These are phyloP conservation scores for Drosophila persimilis DNA, from an alignment of 1,140 invertebrate genomes.

Conservation along the genomic window DNA sequence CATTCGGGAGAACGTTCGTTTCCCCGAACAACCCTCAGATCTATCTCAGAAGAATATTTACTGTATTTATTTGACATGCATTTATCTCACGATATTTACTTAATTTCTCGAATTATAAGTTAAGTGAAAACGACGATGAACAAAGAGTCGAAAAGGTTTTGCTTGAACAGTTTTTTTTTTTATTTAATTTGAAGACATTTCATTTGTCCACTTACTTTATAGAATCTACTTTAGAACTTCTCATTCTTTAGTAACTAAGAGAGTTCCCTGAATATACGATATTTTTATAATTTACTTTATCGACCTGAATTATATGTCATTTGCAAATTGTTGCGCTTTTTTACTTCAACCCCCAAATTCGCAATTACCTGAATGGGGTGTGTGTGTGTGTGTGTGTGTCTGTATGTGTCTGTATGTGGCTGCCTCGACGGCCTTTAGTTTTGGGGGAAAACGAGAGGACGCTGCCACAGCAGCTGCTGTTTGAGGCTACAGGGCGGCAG, in stretches of 20 bases:
- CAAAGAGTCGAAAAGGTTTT: conserved; percentile 14
- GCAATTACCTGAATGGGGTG: conserved; percentile 44
- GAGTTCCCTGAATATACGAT: conserved; percentile 57
- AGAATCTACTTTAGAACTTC: conserved; percentile 15
- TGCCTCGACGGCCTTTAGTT: conserved; percentile 13
- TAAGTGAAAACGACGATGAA: conserved; percentile 24
- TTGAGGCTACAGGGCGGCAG: conserved; percentile 1
- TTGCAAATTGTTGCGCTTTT: conserved; percentile 26
- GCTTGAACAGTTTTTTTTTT: conserved; percentile 5
- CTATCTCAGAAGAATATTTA: conserved; percentile 29
- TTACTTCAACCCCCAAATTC: conserved; percentile 36
- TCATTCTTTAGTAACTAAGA: conserved; percentile 35
- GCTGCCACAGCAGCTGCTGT: conserved; percentile 23
- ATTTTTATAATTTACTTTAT: conserved; percentile 26
- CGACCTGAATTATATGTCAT: conserved; percentile 16
- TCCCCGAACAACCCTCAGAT: conserved; percentile 1
- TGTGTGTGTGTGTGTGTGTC: conserved; percentile 16
- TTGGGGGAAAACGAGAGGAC: conserved; percentile 37
- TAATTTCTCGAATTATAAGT: conserved; percentile 36
- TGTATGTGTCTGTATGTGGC: conserved; percentile 30
- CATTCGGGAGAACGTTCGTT: conserved; percentile 3
- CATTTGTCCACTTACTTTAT: too few species aligned
- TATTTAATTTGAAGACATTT: conserved; percentile 22
- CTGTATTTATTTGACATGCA: conserved; percentile 39
- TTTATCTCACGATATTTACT: conserved; percentile 30